Conservation (phyloP, 2,113 vertebrate species). For the Caranx ignobilis region DNA sequence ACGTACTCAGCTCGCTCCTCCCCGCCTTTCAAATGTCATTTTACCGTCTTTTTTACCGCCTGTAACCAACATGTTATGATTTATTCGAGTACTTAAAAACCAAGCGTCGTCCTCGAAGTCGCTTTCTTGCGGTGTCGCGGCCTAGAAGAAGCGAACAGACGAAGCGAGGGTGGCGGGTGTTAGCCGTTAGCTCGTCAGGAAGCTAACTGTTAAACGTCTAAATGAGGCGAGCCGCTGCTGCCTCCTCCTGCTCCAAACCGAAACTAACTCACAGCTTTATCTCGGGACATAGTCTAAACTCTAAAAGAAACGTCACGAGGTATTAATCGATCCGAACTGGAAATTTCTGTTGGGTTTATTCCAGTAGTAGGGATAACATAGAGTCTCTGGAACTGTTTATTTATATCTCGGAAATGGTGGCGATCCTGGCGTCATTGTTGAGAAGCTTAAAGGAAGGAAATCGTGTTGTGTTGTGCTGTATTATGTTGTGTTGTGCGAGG, state of each 20-base stretch:
- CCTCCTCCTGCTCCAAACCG: conserved; percentile 16
- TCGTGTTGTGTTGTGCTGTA: conserved; percentile 19
- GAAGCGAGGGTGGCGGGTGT: conserved; percentile 34
- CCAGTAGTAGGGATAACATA: fast-evolving
- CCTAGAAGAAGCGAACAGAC: conserved; percentile 4
- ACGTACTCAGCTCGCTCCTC: not conserved
- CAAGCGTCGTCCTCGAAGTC: fast-evolving
- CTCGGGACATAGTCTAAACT: not conserved
- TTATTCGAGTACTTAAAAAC: fast-evolving
- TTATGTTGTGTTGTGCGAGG: not conserved
- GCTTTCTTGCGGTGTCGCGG: conserved; percentile 30
- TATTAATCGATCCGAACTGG: fast-evolving
- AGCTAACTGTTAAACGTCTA: conserved; percentile 44
- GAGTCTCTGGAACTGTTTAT: not conserved
- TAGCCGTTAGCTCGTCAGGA: conserved; percentile 64
- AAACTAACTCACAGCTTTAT: conserved; percentile 14
- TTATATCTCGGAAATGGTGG: conserved; percentile 37
- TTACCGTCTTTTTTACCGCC: fast-evolving
- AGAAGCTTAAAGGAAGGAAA: conserved; percentile 57
- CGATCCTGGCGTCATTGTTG: conserved; percentile 54
- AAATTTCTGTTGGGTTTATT: fast-evolving
- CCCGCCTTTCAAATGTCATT: not conserved
- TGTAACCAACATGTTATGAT: not conserved
- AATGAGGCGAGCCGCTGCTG: conserved; percentile 26
- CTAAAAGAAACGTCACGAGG: fast-evolving